Evolutionary conservation across 2,113 vertebrate genomes (phyloP), one percentile per base, ranked within the genome.

Genomic region (Triplophysa dalaica): DNA sequence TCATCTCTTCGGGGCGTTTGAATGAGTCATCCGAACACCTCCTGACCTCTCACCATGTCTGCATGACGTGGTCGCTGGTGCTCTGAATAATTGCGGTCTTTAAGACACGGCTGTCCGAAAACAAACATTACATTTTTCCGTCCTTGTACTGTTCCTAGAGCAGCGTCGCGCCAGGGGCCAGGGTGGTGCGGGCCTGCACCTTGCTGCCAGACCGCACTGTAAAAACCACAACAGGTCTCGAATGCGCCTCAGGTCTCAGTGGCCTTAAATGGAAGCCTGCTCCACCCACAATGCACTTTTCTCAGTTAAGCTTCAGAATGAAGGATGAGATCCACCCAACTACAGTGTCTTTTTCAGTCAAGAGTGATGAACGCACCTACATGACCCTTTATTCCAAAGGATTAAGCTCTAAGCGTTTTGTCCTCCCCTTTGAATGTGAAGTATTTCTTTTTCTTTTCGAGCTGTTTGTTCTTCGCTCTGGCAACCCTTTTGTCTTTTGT

Each of bases 51-150:
- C 61, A 21, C 21, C 43, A 68, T 45, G 52, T 52, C 54, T 48
- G 56, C 41, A 29, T 67, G 56, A 68, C 21, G 62, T 72, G 17
- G 63, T 58, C 8, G 14, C 22, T 12, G 60, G 56, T 70, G 73
- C 38, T 81, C 14, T 74, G 62, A 83, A 60, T 84, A 73, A 83
- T 77, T 79, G 58, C 29, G 5, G 33, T 19, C 38, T 77, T 78
- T 62, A 62, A 54, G 67, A 85, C 26, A 16, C 45, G 17, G 45
- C 69, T 9, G 65, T 75, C 77, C 17, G 29, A 75, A 72, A 75
- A 79, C 84, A 78, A 81, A 76, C 48, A 80, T 78, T 82, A 77
- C 2, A 62, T 82, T 77, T 43, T 69, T 52, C 72, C 56, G 41
- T 65, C 69, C 67, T 79, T 9, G 41, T 54, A 43, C 41, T 60